Evolutionary conservation across 1,140 invertebrate genomes (phyloP).

Genomic region (Drosophila varians): DNA sequence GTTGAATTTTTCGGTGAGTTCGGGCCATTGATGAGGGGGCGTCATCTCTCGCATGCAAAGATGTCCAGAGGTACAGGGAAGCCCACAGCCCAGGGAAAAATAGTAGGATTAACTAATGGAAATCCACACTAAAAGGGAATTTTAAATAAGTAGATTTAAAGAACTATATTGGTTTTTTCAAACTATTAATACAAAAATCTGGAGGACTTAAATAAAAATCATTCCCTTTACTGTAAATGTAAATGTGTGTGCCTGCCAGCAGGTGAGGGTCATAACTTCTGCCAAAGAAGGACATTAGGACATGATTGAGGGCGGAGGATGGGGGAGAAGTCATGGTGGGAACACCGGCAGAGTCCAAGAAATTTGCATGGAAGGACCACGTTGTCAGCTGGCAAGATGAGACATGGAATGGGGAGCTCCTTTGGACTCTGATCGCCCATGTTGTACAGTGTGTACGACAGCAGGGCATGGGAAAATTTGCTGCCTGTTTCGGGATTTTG

Average conservation of each 20-base stretch:
- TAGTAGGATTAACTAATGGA: neutral
- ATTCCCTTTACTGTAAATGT: neutral
- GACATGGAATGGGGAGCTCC: constrained; percentile 11
- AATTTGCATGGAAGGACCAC: constrained; percentile 46
- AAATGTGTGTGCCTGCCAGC: constrained; percentile 16
- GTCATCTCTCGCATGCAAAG: constrained; percentile 18
- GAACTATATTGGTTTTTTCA: neutral
- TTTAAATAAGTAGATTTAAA: neutral
- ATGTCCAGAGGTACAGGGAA: neutral
- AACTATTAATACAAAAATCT: no score
- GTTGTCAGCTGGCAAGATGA: constrained; percentile 27
- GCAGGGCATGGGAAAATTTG: constrained; percentile 26
- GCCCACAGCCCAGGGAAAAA: neutral
- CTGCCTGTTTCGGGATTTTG: constrained; percentile 1
- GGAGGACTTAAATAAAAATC: no score
- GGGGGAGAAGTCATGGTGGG: neutral
- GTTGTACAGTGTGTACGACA: constrained; percentile 39
- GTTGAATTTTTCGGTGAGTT: constrained; percentile 52
- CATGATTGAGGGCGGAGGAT: constrained; percentile 39
- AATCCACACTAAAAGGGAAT: neutral
- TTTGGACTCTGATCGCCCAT: constrained; percentile 32
- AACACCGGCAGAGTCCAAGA: constrained; percentile 28
- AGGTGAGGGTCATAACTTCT: constrained; percentile 64
- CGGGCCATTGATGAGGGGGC: constrained; percentile 29
- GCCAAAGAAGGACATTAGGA: constrained; percentile 70